Evolutionary conservation across 2,113 vertebrate species (phyloP), one percentile per base, ranked within the genome.

Genomic region (Paramisgurnus dabryanus): DNA sequence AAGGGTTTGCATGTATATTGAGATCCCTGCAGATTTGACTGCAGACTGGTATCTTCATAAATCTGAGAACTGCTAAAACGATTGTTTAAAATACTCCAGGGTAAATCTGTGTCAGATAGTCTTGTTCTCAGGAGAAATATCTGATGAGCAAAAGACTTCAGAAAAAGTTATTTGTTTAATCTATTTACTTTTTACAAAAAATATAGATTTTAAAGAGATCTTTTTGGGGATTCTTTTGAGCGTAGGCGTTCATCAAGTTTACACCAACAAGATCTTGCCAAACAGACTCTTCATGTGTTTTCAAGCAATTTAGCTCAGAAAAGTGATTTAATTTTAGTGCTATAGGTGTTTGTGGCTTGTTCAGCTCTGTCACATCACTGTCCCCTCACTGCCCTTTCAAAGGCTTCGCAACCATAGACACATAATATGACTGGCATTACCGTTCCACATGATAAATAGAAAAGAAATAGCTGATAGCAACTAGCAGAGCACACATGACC

Each of bases 371-470:
- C 60, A 13, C 68, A 53, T 72, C 63, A 47, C 22, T 12, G 58
- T 79, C 57, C 67, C 67, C 22, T 80, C 57, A 72, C 4, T 2
- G 13, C 10, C 22, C 7, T 61, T 79, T 70, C 53, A 79, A 79
- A 79, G 77, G 55, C 43, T 71, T 79, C 61, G 57, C 58, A 71
- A 49, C 45, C 67, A 63, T 53, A 64, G 53, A 64, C 4, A 5
- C 61, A 53, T 79, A 53, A 79, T 71, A 47, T 55, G 49, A 65
- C 58, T 80, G 34, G 61, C 58, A 55, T 79, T 71, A 64, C 61
- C 4, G 50, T 64, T 72, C 45, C 68, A 80, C 77, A 73, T 73
- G 55, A 73, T 73, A 61, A 60, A 73, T 73, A 40, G n/a, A 73
- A 73, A 58, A 40, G 43, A 73, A 45, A 73, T 45, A 61, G 71